Evolutionary conservation across 2,113 vertebrate genomes (phyloP).

Genomic region (Coreoperca whiteheadi): DNA sequence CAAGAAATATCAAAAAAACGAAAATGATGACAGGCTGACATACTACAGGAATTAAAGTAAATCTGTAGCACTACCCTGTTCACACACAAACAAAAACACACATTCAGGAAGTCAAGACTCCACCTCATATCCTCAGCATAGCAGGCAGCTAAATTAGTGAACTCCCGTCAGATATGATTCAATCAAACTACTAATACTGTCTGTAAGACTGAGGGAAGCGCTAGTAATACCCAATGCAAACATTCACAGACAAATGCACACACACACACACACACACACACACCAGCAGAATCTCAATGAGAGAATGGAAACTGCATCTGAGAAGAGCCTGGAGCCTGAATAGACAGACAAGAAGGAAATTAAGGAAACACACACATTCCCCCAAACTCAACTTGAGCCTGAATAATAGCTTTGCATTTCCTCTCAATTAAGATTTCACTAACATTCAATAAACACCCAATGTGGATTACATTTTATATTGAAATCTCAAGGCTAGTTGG

Average conservation of each 20-base stretch:
- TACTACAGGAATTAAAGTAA: background rate
- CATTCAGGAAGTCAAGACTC: conserved; percentile 15
- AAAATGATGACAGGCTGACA: background rate
- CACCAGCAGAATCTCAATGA: conserved; percentile 29
- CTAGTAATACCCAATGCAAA: conserved; percentile 54
- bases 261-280: conserved; percentile 43
- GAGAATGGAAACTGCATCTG: conserved; percentile 39
- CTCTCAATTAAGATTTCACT: conserved; percentile 35
- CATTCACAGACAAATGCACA: conserved; percentile 38
- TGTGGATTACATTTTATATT: background rate
- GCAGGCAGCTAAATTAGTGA: conserved; percentile 23
- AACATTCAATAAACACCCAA: conserved; percentile 30
- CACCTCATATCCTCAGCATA: conserved; percentile 36
- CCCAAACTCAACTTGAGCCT: conserved; percentile 50
- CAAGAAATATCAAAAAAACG: background rate
- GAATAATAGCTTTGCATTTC: conserved; percentile 40
- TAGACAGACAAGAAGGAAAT: conserved; percentile 62
- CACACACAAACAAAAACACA: conserved; percentile 23
- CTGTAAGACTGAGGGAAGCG: conserved; percentile 42
- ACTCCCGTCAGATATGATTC: conserved; percentile 49
- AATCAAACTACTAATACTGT: conserved; percentile 48
- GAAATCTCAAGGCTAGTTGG: conserved; percentile 25
- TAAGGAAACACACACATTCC: conserved; percentile 45
- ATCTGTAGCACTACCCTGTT: background rate
- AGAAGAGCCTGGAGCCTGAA: conserved; percentile 38